Percentiles rank a stretch among this genome's conserved stretches.
Evolutionary conservation across 2,888 invertebrate species (phyloP).

Genomic region (Agrotis segetum): DNA sequence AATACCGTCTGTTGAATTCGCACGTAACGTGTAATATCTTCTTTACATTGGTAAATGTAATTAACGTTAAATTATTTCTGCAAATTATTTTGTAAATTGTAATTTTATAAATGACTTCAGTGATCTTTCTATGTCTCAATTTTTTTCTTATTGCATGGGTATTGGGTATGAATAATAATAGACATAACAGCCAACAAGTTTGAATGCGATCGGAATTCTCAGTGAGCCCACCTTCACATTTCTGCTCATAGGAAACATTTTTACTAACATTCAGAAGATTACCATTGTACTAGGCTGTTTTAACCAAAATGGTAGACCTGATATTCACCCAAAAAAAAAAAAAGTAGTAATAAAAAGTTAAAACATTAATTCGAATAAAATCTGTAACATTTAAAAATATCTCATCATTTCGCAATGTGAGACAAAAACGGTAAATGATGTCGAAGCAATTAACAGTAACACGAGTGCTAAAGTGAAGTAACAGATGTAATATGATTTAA

Average conservation of each 20-base stretch:
- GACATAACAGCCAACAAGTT: neutral
- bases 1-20: constrained; percentile 2
- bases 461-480: constrained; percentile 16
- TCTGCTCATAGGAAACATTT: too few species aligned
- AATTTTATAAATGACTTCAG: neutral
- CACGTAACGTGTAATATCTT: neutral
- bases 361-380: constrained; percentile 26
- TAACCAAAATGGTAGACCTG: too few species aligned
- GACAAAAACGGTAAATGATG: constrained; percentile 40
- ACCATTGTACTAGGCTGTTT: too few species aligned
- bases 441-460: constrained; percentile 48
- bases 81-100: neutral
- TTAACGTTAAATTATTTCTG: neutral
- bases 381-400: constrained; percentile 19
- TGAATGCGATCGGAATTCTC: too few species aligned
- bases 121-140: neutral
- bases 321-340: neutral
- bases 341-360: neutral
- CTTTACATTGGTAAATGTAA: neutral
- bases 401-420: constrained; percentile 33
- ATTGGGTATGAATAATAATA: neutral
- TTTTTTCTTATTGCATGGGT: neutral
- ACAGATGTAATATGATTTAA: constrained; percentile 48
- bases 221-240: too few species aligned
- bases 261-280: too few species aligned